Evolutionary conservation across 2,797 vertebrate species (phyloP).

Genomic region (Phoeniculus purpureus): DNA sequence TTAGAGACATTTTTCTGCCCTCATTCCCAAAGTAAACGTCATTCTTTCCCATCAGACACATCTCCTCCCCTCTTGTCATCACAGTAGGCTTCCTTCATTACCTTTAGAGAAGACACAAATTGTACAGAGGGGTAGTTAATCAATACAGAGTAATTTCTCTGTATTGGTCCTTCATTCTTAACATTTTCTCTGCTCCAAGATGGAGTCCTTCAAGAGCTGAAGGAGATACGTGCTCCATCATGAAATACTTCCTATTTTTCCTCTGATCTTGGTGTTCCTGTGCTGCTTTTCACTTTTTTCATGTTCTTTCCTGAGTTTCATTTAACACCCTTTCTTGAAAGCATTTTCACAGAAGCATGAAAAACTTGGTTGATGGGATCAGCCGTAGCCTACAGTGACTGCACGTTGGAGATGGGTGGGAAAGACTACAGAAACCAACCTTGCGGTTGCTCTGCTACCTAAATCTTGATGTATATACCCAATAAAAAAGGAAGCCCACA

Average conservation of each 20-base stretch:
- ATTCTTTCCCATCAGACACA: not conserved
- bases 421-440: not conserved
- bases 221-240: not conserved
- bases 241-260: not conserved
- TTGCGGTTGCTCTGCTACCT: not conserved
- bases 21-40: not conserved
- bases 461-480: accelerated
- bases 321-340: not conserved
- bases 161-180: accelerated
- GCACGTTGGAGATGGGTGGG: accelerated
- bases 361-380: accelerated
- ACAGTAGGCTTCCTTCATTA: not conserved
- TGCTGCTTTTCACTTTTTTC: not conserved
- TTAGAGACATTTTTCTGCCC: not conserved
- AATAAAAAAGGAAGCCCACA: accelerated
- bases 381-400: not conserved
- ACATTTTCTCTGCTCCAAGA: not conserved
- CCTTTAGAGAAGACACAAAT: not conserved
- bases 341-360: accelerated
- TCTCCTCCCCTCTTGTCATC: not conserved
- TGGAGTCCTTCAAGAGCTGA: not conserved
- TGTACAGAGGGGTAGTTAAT: accelerated
- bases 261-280: not conserved
- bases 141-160: accelerated
- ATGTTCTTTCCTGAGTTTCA: not conserved